A percentile compares a stretch with the other conserved stretches of the same genome.
These are phyloP conservation scores for Pseudococcus longispinus DNA, from an alignment of 2,888 invertebrate species.

Conservation along the genomic window DNA sequence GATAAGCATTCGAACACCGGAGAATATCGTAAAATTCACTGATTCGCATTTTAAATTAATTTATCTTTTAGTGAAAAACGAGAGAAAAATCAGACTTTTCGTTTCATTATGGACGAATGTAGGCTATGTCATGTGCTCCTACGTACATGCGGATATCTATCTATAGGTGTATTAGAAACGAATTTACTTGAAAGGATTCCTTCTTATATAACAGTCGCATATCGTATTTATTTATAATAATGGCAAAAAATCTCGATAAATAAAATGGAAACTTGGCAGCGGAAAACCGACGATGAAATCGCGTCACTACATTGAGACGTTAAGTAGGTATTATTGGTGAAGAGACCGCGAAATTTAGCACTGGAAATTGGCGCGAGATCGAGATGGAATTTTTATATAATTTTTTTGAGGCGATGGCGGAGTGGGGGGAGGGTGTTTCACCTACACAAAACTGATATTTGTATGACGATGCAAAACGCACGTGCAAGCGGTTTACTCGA, in stretches of 20 bases:
- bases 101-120: neutral
- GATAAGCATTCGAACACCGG: neutral
- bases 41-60: neutral
- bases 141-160: neutral
- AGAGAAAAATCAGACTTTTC: neutral
- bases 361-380: neutral
- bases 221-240: neutral
- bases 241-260: neutral
- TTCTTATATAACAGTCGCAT: neutral
- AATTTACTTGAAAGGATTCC: slow-evolving; percentile 28
- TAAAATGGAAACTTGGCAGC: neutral
- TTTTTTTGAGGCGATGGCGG: too few species aligned
- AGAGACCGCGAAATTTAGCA: neutral
- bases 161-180: neutral
- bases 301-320: neutral
- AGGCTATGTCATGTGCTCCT: neutral
- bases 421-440: too few species aligned
- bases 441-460: too few species aligned
- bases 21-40: neutral
- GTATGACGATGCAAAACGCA: neutral
- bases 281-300: neutral
- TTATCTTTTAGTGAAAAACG: neutral
- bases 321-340: neutral
- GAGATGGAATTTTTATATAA: neutral
- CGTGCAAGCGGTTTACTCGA: neutral